Base-by-base conservation (phyloP, 2,113 vertebrate genomes). In the Zosterops borbonicus region DNA sequence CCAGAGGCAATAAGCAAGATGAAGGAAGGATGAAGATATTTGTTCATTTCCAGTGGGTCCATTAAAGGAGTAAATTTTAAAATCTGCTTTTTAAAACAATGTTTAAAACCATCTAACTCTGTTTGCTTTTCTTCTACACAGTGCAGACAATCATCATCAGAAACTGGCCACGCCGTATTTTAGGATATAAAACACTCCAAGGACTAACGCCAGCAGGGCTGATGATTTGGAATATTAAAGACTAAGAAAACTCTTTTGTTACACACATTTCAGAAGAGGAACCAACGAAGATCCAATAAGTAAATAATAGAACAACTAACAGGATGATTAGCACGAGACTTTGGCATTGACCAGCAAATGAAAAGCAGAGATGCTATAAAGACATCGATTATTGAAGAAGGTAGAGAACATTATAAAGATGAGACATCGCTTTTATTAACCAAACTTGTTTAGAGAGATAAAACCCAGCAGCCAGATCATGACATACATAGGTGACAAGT, bases 361-460 rank as follows among this genome's bases (percentile, higher is more conserved):
- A 86, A 74, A 80, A 56, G 44, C 19, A 88, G 56, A 88, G 33
- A 33, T 52, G 25, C 35, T 52, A 25, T 24, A n/a, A 87, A 76
- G 42, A 25, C n/a, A 46, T 4, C 1, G 7, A 68, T 85, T 83
- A 83, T 5, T 24, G 18, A 92, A 92, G 68, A 85, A 95, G 42
- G 44, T 76, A 42, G 53, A 87, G 73, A 93, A 84, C 29, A 20
- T 59, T 29, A 60, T 31, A 62, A 80, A 96, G 63, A 89, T 27
- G 62, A 46, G 46, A 59, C 46, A 87, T 55, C 0, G 0, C 41
- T 93, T 97, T 97, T 97, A 97, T 96, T 97, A 84, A 89, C 58
- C 83, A 93, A 95, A 95, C 44, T 39, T 89, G 47, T 73, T 64
- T 13, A 83, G 35, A 83, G 63, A 77, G 67, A 88, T 28, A 80